Percentiles rank a stretch among this genome's conserved stretches.
phyloP scores from a whole-genome alignment of 2,888 invertebrate genomes.

The Prenolepis imparis region DNA sequence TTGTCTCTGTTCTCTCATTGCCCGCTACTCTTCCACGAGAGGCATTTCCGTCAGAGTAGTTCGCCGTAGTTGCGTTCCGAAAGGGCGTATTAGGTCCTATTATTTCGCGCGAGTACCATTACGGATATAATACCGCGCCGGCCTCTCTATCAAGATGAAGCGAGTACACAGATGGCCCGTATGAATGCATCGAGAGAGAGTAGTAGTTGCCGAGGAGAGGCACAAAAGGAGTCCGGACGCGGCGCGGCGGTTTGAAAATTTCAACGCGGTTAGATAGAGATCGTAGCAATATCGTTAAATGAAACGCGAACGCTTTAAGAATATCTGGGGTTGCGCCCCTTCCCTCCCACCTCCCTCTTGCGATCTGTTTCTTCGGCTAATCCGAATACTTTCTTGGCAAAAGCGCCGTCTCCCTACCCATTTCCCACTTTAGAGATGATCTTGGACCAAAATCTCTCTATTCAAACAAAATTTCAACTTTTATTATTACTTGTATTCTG shows the following conservation, averaged over 20 bases:
- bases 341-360: background rate
- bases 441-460: background rate
- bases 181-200: constrained; percentile 36
- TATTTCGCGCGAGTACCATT: constrained; percentile 58
- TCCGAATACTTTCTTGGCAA: background rate
- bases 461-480: constrained; percentile 4
- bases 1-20: constrained; percentile 17
- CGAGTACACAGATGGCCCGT: constrained; percentile 53
- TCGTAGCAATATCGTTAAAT: constrained; percentile 40
- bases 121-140: constrained; percentile 46
- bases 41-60: constrained; percentile 52
- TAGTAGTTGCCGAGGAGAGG: constrained; percentile 29
- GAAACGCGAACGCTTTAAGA: constrained; percentile 24
- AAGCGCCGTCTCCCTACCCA: constrained; percentile 4
- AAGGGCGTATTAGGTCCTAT: constrained; percentile 56
- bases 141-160: constrained; percentile 50
- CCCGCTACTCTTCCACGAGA: constrained; percentile 44
- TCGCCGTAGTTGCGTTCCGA: constrained; percentile 24
- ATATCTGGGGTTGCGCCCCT: background rate
- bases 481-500: constrained; percentile 5
- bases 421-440: background rate
- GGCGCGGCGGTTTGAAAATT: constrained; percentile 41
- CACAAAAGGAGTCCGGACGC: constrained; percentile 35
- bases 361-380: constrained; percentile 16
- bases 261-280: constrained; percentile 46